phyloP scores from a whole-genome alignment of 2,113 vertebrate species.

The Elephantulus edwardii region DNA sequence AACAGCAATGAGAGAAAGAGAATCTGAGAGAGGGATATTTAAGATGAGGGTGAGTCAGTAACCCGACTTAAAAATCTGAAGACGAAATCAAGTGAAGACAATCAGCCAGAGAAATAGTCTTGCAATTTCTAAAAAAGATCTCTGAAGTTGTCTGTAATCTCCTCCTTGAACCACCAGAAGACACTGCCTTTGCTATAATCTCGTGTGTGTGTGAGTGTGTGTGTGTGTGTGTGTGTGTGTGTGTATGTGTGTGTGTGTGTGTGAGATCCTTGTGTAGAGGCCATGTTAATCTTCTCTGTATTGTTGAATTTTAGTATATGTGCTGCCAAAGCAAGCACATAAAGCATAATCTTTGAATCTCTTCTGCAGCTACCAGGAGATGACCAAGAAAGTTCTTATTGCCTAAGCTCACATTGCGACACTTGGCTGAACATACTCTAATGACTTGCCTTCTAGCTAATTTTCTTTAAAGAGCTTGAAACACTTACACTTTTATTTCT shows the following conservation, averaged over 20 bases:
- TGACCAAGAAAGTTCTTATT: neutral
- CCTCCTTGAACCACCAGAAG: neutral
- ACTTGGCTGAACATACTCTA: constrained; percentile 8
- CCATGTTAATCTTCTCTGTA: too few species aligned
- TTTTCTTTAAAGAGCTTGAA: constrained; percentile 64
- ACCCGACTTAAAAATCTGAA: neutral
- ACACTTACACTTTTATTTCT: constrained; percentile 44
- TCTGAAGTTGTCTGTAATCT: constrained; percentile 19
- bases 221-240: too few species aligned
- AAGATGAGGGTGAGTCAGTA: neutral
- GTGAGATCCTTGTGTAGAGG: too few species aligned
- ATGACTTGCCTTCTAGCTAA: constrained; percentile 34
- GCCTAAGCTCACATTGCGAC: neutral
- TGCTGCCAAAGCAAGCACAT: too few species aligned
- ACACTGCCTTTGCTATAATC: neutral
- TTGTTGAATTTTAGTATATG: too few species aligned
- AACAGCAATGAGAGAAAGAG: constrained; percentile 12
- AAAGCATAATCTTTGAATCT: neutral
- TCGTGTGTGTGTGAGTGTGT: too few species aligned
- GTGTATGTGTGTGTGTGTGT: too few species aligned
- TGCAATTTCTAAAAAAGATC: constrained; percentile 7
- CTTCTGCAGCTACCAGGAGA: neutral
- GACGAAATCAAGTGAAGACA: neutral
- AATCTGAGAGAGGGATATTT: neutral
- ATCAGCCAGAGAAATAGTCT: constrained; percentile 2